Base-by-base conservation (phyloP, 2,797 vertebrate species). In the Neosalanx taihuensis region DNA sequence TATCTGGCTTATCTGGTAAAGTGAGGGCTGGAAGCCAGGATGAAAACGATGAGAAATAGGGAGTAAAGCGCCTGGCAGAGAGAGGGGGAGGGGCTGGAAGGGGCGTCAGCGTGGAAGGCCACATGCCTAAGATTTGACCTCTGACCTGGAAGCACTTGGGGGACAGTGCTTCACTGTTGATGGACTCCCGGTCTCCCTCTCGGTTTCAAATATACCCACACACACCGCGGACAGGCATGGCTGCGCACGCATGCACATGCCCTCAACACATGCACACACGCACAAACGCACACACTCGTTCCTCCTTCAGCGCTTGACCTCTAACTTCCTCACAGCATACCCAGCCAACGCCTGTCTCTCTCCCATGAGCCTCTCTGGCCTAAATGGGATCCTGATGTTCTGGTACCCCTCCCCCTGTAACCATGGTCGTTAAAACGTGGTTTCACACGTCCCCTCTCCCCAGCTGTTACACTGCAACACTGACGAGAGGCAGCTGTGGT, bases 331-430 rank as follows among this genome's bases (percentile, higher is more conserved):
- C 68, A 67, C 63, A 29, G 72, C 73, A 79, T 74, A 60, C 72
- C 69, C 70, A 23, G 83, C 76, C 71, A 33, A 82, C 82, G 72
- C 87, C 79, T 31, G 15, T 79, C 75, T 74, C 70, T 30, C 71
- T 85, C 85, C 84, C 81, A 65, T 37, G 72, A 74, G 84, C 73
- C 73, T 75, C 71, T 66, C 68, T 71, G 78, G 57, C 72, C 75
- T 79, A 81, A 90, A 90, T 87, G 74, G 59, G 79, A 90, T 87
- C 88, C 89, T 88, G 88, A 91, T 90, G 89, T 89, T 87, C 72
- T 66, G 62, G 76, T 74, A 31, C 57, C 64, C 59, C 60, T 3
- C 7, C 58, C 26, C 62, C 30, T 12, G 41, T 46, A 46, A 46
- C 41, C 41, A 46, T 46, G 41, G 41, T 9, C 2, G 41, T 46